Evolutionary conservation across 2,113 vertebrate species (phyloP).

Genomic region (Murina feae): DNA sequence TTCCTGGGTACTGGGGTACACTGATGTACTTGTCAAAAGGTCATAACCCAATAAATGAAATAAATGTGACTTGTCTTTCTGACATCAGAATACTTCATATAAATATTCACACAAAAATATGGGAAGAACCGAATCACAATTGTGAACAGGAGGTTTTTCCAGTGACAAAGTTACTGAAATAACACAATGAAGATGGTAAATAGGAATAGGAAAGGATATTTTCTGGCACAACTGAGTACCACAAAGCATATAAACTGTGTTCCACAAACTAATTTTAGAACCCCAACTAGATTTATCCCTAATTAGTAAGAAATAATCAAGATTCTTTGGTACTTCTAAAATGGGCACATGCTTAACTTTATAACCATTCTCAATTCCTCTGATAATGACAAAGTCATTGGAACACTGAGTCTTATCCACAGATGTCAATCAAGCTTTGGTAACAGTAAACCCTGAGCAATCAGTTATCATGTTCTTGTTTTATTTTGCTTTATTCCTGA

Average conservation of each 20-base stretch:
- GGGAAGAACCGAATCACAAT: background rate
- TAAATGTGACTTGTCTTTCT: background rate
- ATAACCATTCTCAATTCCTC: background rate
- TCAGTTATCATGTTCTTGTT: background rate
- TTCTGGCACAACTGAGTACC: background rate
- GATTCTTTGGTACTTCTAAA: background rate
- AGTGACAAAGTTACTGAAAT: background rate
- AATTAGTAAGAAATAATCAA: slow-evolving; percentile 24
- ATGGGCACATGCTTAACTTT: slow-evolving; percentile 6
- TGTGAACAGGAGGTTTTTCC: background rate
- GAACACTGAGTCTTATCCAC: background rate
- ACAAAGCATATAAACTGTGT: background rate
- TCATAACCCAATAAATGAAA: background rate
- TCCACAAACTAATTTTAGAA: slow-evolving; percentile 10
- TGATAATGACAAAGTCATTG: background rate
- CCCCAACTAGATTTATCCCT: background rate
- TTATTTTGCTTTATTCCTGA: slow-evolving; percentile 30
- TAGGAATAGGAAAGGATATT: background rate
- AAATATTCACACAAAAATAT: background rate
- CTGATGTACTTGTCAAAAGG: background rate
- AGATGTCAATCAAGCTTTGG: background rate
- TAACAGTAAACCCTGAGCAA: background rate
- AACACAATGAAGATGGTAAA: background rate
- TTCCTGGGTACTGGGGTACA: background rate
- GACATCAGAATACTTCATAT: background rate